Conservation (phyloP, 2,797 vertebrate species). For the Xenops minutus region DNA sequence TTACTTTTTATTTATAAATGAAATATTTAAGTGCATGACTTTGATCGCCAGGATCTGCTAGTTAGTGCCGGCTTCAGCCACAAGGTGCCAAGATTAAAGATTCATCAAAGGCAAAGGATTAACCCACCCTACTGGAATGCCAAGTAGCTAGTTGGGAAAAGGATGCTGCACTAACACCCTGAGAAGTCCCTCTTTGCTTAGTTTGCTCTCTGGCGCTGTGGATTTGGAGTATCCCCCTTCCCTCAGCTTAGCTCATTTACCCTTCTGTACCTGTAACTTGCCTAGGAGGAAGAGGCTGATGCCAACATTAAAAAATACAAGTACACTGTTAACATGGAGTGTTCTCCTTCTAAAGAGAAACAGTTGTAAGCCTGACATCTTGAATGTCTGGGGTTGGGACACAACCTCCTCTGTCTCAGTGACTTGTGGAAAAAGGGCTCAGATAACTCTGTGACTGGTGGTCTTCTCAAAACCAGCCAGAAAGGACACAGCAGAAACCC, state of each 20-base stretch:
- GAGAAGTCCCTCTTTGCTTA: background rate
- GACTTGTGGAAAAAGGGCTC: background rate
- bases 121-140: slow-evolving; percentile 42
- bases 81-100: slow-evolving; percentile 65
- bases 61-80: slow-evolving; percentile 56
- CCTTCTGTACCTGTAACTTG: background rate
- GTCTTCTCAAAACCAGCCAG: background rate
- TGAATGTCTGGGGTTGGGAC: background rate
- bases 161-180: background rate
- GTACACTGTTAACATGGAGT: rapidly evolving
- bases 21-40: slow-evolving; percentile 66
- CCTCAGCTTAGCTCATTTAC: background rate
- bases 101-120: slow-evolving; percentile 66
- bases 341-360: background rate
- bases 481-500: background rate
- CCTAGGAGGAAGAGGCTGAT: background rate
- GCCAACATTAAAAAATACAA: background rate
- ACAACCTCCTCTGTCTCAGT: rapidly evolving
- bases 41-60: slow-evolving; percentile 60
- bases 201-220: background rate
- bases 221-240: background rate
- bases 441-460: background rate
- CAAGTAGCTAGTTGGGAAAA: slow-evolving; percentile 2
- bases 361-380: background rate
- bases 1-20: slow-evolving; percentile 68